Base-by-base conservation (phyloP, 2,113 vertebrate genomes). In the Perccottus glenii region DNA sequence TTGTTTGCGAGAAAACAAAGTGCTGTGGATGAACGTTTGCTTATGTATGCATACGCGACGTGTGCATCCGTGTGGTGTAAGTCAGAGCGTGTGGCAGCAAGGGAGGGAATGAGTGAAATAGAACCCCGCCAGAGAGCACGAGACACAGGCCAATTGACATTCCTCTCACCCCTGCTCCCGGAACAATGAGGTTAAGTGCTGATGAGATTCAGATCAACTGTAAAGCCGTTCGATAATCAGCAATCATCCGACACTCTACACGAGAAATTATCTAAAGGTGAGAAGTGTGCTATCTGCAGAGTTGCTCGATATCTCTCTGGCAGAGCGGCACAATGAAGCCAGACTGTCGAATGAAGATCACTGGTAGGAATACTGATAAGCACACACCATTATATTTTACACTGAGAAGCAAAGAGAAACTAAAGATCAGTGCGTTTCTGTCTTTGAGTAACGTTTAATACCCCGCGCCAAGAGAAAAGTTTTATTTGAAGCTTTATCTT, bases 171-270 rank as follows among this genome's bases (percentile, higher is more conserved):
- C 81, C 84, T 82, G 71, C 60, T 74, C 70, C 60, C 62, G 65
- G 77, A 89, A 89, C 86, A 91, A 87, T 84, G 87, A 89, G 88
- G 82, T 89, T 87, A 90, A 89, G 87, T 80, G 82, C 76, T 82
- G 82, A 88, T 86, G 81, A 87, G 80, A 88, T 87, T 87, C 64
- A 86, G 84, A 90, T 87, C 81, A 79, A 83, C 86, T 86, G 82
- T 86, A 89, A 89, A 83, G 80, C 67, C 42, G 76, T 81, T 90
- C 73, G 69, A 87, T 90, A 85, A 89, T 90, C 80, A 85, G 79
- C 85, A 85, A 87, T 89, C 79, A 88, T 86, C 73, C 16, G 75
- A 83, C 84, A 88, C 67, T 84, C 73, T 73, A 76, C 75, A 85
- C 64, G 64, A 68, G 70, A 83, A 86, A 88, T 82, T 73, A 85